A percentile compares a stretch with the other conserved stretches of the same genome.
phyloP scores from a whole-genome alignment of 2,113 vertebrate genomes.

The Petrocephalus microphthalmus region DNA sequence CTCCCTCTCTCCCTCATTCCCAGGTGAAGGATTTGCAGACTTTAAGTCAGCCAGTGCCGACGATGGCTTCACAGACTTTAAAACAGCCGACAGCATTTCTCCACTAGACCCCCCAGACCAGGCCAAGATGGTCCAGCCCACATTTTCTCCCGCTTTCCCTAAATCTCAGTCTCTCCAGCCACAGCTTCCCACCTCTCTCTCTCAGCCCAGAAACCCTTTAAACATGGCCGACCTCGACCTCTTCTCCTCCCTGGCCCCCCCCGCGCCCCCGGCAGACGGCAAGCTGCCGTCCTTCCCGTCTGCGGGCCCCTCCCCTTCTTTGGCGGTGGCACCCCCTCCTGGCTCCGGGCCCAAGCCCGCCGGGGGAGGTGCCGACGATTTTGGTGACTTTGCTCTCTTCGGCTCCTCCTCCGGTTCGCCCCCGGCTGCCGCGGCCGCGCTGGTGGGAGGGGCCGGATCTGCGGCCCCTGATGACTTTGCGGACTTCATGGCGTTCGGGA shows the following conservation, averaged over 20 bases:
- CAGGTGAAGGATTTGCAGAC: constrained; percentile 89
- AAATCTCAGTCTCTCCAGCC: constrained; percentile 71
- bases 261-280: constrained; percentile 45
- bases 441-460: constrained; percentile 14
- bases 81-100: constrained; percentile 90
- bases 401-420: constrained; percentile 64
- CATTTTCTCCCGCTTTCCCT: constrained; percentile 68
- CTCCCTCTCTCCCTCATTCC: constrained; percentile 21
- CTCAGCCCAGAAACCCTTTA: constrained; percentile 70
- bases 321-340: not conserved
- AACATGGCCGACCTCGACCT: constrained; percentile 87
- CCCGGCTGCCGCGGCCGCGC: constrained; percentile 22
- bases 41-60: constrained; percentile 80
- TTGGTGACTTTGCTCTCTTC: constrained; percentile 90
- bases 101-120: constrained; percentile 81
- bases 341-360: constrained; percentile 52
- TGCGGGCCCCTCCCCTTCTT: constrained; percentile 46
- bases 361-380: constrained; percentile 69
- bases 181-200: constrained; percentile 47
- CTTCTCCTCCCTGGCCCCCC: constrained; percentile 70
- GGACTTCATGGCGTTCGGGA: constrained; percentile 91
- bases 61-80: constrained; percentile 95
- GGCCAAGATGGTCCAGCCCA: constrained; percentile 72
- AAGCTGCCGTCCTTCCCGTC: constrained; percentile 53
- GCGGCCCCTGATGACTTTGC: constrained; percentile 91